Evolutionary conservation across 1,140 invertebrate genomes (phyloP).

Genomic region (Saccostrea cuccullata): DNA sequence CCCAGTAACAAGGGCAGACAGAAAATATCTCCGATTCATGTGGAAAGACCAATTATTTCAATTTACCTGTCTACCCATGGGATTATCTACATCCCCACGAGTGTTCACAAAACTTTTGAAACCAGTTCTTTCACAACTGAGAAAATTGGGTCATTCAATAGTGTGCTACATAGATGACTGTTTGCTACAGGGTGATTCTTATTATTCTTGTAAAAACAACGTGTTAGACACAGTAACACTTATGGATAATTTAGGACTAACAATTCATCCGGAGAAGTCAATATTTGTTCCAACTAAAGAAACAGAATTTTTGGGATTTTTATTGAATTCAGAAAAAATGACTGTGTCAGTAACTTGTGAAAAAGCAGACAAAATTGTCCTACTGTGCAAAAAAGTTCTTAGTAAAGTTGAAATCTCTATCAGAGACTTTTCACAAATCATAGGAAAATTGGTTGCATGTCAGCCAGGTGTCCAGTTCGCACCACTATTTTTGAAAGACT

Average conservation of each 20-base stretch:
- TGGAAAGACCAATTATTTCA: conserved; percentile 43
- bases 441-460: conserved; percentile 42
- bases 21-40: conserved; percentile 56
- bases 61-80: conserved; percentile 46
- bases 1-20: conserved; percentile 36
- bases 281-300: background rate
- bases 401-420: background rate
- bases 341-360: conserved; percentile 20
- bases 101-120: conserved; percentile 58
- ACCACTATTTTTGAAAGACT: conserved; percentile 21
- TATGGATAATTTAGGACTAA: conserved; percentile 11
- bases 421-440: background rate
- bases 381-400: background rate
- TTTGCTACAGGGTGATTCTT: conserved; percentile 24
- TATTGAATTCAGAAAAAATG: conserved; percentile 34
- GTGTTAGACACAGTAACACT: background rate
- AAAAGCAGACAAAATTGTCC: conserved; percentile 29
- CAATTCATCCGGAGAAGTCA: conserved; percentile 38
- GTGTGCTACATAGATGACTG: conserved; percentile 51
- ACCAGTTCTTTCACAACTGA: conserved; percentile 38
- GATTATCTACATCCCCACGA: conserved; percentile 13
- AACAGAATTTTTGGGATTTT: conserved; percentile 1
- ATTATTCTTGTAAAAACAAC: background rate
- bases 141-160: conserved; percentile 41
- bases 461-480: conserved; percentile 43